Conservation (phyloP, 1,140 invertebrate genomes). For the Euborellia annulipes region DNA sequence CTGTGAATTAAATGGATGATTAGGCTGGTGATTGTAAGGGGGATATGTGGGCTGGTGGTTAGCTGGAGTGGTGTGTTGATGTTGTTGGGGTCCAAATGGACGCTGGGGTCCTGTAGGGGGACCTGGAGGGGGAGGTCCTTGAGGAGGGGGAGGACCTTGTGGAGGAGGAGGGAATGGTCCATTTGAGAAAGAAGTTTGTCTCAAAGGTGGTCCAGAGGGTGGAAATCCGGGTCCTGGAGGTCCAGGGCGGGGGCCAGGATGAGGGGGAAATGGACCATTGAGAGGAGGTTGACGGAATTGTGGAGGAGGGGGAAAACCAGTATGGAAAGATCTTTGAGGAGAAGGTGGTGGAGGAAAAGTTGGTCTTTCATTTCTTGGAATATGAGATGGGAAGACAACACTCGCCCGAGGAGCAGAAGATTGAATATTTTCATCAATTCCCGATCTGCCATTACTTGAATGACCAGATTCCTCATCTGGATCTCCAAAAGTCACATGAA, state of each 20-base stretch:
- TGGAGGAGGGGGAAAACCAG: neutral
- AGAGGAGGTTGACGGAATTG: neutral
- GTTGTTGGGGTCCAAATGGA: conserved; percentile 5
- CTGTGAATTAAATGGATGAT: neutral
- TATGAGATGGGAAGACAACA: conserved; percentile 31
- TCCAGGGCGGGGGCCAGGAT: conserved; percentile 7
- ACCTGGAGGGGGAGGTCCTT: neutral
- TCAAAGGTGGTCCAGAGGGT: conserved; percentile 14
- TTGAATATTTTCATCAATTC: conserved; percentile 31
- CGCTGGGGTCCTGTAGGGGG: neutral
- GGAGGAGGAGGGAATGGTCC: conserved; percentile 1
- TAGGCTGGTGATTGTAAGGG: conserved; percentile 5
- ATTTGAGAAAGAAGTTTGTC: conserved; percentile 10
- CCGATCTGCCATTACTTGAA: conserved; percentile 24
- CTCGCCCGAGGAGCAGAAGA: conserved; percentile 39
- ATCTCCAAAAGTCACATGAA: conserved; percentile 53
- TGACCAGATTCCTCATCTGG: conserved; percentile 35
- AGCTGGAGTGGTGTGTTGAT: conserved; percentile 4
- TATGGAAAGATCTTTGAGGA: neutral
- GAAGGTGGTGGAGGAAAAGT: conserved; percentile 9
- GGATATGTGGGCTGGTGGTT: conserved; percentile 3
- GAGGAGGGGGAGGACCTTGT: neutral
- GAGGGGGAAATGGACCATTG: neutral
- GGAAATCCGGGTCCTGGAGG: conserved; percentile 16
- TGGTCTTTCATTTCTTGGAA: conserved; percentile 16